phyloP scores from a whole-genome alignment of 2,888 invertebrate genomes.

The Hypercompe scribonia region DNA sequence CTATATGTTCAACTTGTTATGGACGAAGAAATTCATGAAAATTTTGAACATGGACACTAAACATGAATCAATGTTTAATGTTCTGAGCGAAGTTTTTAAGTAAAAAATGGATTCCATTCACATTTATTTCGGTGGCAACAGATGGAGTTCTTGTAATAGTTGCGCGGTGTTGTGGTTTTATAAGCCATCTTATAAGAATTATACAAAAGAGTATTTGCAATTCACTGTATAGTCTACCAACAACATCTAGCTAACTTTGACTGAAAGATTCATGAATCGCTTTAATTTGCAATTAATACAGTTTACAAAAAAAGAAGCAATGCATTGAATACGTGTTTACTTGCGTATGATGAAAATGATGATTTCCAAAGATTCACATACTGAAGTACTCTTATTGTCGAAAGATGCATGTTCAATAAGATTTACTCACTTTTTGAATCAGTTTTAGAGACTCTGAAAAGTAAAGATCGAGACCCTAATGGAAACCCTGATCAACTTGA shows the following conservation, averaged over 20 bases:
- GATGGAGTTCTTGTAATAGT: constrained; percentile 59
- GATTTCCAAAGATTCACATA: too few relatives aligned
- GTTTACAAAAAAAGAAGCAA: too few relatives aligned
- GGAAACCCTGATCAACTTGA: constrained; percentile 1
- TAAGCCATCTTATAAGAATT: constrained; percentile 56
- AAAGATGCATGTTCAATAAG: constrained; percentile 4
- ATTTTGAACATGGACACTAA: too few relatives aligned
- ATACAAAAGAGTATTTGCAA: constrained; percentile 41
- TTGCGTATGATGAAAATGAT: too few relatives aligned
- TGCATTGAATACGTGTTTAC: too few relatives aligned
- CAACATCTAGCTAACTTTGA: too few relatives aligned
- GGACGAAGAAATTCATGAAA: constrained; percentile 61
- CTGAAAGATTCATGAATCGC: too few relatives aligned
- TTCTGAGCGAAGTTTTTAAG: constrained; percentile 28
- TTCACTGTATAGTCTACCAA: too few relatives aligned
- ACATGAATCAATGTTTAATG: constrained; percentile 60
- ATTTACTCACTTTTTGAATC: too few relatives aligned
- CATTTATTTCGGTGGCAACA: constrained; percentile 56
- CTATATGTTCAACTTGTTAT: constrained; percentile 59
- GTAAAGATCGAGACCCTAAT: background rate
- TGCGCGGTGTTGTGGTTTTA: constrained; percentile 49
- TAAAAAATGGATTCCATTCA: constrained; percentile 37
- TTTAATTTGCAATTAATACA: too few relatives aligned
- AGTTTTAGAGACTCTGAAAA: too few relatives aligned
- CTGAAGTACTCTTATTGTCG: constrained; percentile 26